Conservation (phyloP, 2,113 vertebrate genomes). For the Caranx ignobilis region DNA sequence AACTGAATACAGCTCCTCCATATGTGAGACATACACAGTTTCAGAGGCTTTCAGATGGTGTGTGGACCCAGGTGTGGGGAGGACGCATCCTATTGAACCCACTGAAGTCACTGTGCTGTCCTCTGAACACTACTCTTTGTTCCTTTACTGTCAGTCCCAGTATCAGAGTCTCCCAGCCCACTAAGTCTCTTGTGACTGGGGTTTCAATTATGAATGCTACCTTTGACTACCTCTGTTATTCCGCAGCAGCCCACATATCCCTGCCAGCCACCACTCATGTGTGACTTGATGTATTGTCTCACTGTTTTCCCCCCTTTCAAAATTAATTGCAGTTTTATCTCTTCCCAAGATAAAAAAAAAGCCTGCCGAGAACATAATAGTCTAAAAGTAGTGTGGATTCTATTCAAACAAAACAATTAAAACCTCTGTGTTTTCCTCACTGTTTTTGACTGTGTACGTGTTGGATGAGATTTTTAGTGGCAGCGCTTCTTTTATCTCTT, state of each 20-base stretch:
- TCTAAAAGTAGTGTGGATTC: slow-evolving; percentile 76
- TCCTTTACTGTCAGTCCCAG: slow-evolving; percentile 66
- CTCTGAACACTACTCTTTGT: slow-evolving; percentile 68
- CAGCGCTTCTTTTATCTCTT: slow-evolving; percentile 61
- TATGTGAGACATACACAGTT: slow-evolving; percentile 8
- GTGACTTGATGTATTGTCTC: slow-evolving; percentile 83
- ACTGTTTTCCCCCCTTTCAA: slow-evolving; percentile 70
- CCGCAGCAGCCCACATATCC: slow-evolving; percentile 69
- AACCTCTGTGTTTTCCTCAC: slow-evolving; percentile 57
- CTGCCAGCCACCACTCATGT: slow-evolving; percentile 78
- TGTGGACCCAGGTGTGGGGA: slow-evolving; percentile 48
- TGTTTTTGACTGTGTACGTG: slow-evolving; percentile 46
- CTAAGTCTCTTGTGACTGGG: slow-evolving; percentile 71
- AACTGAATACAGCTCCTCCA: slow-evolving; percentile 9
- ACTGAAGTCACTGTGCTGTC: slow-evolving; percentile 37
- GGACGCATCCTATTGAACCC: slow-evolving; percentile 57
- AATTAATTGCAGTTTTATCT: slow-evolving; percentile 85
- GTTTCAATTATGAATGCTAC: slow-evolving; percentile 79
- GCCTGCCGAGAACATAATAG: slow-evolving; percentile 70
- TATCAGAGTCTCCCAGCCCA: slow-evolving; percentile 76
- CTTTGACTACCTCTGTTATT: slow-evolving; percentile 79
- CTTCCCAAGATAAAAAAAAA: slow-evolving; percentile 63
- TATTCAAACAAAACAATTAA: slow-evolving; percentile 79
- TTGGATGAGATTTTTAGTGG: slow-evolving; percentile 51
- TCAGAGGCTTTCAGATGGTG: slow-evolving; percentile 36